Conservation (phyloP, 2,888 invertebrate genomes). For the Drosophila merina region DNA sequence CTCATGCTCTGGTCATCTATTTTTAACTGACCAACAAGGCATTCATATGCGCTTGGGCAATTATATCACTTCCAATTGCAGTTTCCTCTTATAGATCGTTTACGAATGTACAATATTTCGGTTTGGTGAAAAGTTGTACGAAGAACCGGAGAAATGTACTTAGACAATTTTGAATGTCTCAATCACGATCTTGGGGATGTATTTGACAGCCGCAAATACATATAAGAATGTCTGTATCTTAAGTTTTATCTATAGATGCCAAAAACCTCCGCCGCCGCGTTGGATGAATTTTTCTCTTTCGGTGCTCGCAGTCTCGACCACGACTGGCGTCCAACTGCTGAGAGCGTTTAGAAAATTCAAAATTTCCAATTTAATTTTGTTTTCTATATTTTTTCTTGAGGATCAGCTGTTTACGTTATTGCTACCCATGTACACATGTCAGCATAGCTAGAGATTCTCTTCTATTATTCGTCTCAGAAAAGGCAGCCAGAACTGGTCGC, state of each 20-base stretch:
- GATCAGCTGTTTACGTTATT: slow-evolving; percentile 53
- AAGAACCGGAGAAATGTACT: background rate
- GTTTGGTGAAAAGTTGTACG: background rate
- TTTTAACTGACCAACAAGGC: slow-evolving; percentile 59
- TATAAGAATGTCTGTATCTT: slow-evolving; percentile 23
- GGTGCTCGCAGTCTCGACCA: slow-evolving; percentile 44
- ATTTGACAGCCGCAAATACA: slow-evolving; percentile 15
- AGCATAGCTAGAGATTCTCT: background rate
- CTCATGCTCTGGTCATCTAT: slow-evolving; percentile 53
- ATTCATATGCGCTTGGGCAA: slow-evolving; percentile 50
- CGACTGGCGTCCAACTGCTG: slow-evolving; percentile 61
- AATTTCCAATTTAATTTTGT: slow-evolving; percentile 47
- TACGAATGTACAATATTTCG: background rate
- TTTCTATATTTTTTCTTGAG: slow-evolving; percentile 54
- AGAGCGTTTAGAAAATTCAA: slow-evolving; percentile 31
- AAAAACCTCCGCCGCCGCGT: slow-evolving; percentile 32
- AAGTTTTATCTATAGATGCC: slow-evolving; percentile 27
- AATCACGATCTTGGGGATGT: background rate
- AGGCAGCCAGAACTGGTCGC: too few species aligned
- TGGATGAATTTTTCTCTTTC: slow-evolving; percentile 18
- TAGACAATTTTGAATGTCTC: slow-evolving; percentile 7
- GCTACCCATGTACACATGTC: background rate
- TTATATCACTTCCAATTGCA: slow-evolving; percentile 66
- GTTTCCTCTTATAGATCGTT: slow-evolving; percentile 32
- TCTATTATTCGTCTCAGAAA: too few species aligned